Percentiles rank a stretch among this genome's conserved stretches.
Evolutionary conservation across 2,888 invertebrate genomes (phyloP).

Genomic region (Calameuta idolon): DNA sequence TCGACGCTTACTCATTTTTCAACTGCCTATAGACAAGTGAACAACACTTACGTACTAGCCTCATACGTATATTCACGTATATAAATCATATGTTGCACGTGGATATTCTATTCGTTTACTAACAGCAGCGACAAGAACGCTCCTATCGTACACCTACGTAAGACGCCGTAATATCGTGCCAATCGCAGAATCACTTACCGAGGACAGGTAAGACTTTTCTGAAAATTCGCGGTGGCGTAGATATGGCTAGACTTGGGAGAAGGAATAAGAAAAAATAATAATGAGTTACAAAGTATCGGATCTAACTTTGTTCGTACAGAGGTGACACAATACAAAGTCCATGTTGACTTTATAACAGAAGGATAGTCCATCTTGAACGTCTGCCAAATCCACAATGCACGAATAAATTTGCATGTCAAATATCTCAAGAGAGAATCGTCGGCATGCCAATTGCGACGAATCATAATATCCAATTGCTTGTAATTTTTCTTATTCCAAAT

Average conservation of each 20-base stretch:
- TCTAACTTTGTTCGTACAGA: conserved; percentile 61
- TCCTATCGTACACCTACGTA: neutral
- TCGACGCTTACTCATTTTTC: neutral
- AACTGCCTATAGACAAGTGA: neutral
- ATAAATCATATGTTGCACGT: neutral
- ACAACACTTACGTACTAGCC: neutral
- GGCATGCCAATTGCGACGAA: neutral
- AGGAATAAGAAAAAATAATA: conserved; percentile 24
- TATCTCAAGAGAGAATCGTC: conserved; percentile 28
- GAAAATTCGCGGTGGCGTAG: conserved; percentile 31
- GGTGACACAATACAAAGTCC: neutral
- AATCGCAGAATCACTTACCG: neutral
- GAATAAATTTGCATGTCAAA: conserved; percentile 64
- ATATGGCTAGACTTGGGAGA: neutral
- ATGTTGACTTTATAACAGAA: neutral
- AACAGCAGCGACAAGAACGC: neutral
- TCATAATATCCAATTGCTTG: neutral
- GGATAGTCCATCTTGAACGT: conserved; percentile 55
- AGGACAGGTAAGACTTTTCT: neutral
- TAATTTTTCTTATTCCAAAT: neutral
- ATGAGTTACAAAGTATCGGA: conserved; percentile 50
- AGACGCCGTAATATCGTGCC: neutral
- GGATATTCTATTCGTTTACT: neutral
- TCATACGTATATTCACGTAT: neutral
- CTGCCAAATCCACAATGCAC: conserved; percentile 64